phyloP scores from a whole-genome alignment of 2,888 invertebrate genomes.

The Eupithecia inturbata region DNA sequence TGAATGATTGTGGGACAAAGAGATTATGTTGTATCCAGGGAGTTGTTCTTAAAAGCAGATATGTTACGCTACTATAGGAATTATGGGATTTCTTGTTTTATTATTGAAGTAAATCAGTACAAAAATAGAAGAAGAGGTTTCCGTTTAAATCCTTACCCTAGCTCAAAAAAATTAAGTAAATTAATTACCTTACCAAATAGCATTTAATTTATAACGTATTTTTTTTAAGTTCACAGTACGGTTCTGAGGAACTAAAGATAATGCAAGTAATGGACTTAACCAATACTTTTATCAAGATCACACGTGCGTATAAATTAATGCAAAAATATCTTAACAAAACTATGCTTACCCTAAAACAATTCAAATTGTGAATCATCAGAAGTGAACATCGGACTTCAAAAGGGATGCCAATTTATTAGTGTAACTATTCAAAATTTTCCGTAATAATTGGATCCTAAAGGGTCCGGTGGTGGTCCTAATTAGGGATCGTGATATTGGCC shows the following conservation, averaged over 20 bases:
- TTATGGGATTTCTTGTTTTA: not conserved
- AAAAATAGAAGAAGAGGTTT: not conserved
- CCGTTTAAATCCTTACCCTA: not conserved
- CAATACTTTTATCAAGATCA: not conserved
- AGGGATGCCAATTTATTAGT: constrained; percentile 64
- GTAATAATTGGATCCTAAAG: constrained; percentile 74
- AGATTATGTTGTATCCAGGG: not conserved
- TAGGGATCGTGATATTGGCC: constrained; percentile 70
- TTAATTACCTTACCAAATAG: not conserved
- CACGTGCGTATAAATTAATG: not conserved
- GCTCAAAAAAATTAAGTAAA: not conserved
- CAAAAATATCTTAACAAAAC: constrained; percentile 2
- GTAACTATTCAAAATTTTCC: constrained; percentile 72
- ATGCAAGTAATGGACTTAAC: not conserved
- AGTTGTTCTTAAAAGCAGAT: not conserved
- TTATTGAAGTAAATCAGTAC: not conserved
- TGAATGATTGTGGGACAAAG: constrained; percentile 17
- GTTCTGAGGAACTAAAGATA: not conserved
- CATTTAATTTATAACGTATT: not conserved
- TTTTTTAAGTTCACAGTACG: not conserved
- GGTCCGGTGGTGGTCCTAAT: constrained; percentile 64
- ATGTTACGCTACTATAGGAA: not conserved
- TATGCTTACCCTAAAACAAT: constrained; percentile 13
- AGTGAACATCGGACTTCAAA: constrained; percentile 50
- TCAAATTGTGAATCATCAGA: constrained; percentile 29